Conservation (phyloP, 2,888 invertebrate genomes). For the Nezara viridula region DNA sequence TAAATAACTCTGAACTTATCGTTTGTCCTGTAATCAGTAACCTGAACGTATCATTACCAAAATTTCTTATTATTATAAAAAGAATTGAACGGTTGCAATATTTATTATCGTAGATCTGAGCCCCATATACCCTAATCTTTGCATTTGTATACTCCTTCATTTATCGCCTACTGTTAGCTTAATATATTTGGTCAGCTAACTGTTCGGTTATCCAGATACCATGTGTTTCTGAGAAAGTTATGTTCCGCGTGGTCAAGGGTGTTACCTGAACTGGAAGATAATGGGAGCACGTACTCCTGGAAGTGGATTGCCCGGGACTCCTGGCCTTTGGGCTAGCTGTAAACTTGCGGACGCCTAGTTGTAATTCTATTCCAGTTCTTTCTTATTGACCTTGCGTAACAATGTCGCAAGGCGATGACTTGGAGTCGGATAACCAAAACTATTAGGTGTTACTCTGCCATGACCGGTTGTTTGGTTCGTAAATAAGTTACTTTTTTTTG, state of each 20-base stretch:
- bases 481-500: not conserved
- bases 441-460: not conserved
- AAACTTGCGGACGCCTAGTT: not conserved
- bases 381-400: conserved; percentile 20
- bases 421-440: not conserved
- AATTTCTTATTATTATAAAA: no score
- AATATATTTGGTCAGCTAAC: conserved; percentile 20
- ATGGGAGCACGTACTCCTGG: not conserved
- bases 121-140: no score
- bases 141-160: no score
- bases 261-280: conserved; percentile 21
- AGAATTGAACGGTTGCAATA: no score
- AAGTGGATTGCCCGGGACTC: conserved; percentile 23
- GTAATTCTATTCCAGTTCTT: not conserved
- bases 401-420: conserved; percentile 1
- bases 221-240: conserved; percentile 1
- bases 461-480: not conserved
- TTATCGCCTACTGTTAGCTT: not conserved
- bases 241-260: not conserved
- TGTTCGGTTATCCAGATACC: not conserved
- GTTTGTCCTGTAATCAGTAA: no score
- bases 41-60: no score
- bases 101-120: no score
- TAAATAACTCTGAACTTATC: no score
- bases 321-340: conserved; percentile 19